Evolutionary conservation across 2,888 invertebrate species (phyloP).

Genomic region (Achlya flavicornis): DNA sequence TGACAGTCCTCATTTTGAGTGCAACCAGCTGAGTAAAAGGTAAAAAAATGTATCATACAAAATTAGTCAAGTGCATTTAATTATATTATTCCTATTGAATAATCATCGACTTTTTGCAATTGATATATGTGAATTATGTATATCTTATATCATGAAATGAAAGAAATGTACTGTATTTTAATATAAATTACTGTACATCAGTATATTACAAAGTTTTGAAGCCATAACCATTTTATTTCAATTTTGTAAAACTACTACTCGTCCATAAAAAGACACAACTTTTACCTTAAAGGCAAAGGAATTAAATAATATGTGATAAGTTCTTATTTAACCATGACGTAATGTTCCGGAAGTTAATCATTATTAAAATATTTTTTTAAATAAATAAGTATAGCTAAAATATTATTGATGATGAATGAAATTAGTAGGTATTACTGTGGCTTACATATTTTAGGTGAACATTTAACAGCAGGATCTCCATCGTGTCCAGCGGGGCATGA

Average conservation of each 20-base stretch:
- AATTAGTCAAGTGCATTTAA: slow-evolving; percentile 16
- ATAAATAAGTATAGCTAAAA: no score
- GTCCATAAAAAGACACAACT: neutral
- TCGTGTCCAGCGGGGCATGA: slow-evolving; percentile 91
- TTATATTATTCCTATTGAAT: neutral
- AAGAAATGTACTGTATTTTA: neutral
- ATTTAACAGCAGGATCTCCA: slow-evolving; percentile 92
- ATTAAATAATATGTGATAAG: neutral
- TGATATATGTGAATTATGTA: neutral
- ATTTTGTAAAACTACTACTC: neutral
- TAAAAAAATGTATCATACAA: slow-evolving; percentile 50
- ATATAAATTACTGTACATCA: neutral
- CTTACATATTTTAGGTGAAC: slow-evolving; percentile 92
- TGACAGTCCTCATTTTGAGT: slow-evolving; percentile 93
- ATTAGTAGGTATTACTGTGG: slow-evolving; percentile 17
- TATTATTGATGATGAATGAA: slow-evolving; percentile 3
- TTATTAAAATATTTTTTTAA: no score
- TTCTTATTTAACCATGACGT: no score
- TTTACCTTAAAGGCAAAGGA: neutral
- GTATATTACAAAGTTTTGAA: neutral
- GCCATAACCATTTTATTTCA: neutral
- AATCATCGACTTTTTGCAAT: neutral
- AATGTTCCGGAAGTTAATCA: no score
- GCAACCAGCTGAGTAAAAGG: slow-evolving; percentile 90
- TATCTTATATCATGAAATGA: neutral